Percentiles rank a stretch among this genome's conserved stretches.
Conservation (phyloP, 2,113 vertebrate genomes). For the Carassius carassius region DNA sequence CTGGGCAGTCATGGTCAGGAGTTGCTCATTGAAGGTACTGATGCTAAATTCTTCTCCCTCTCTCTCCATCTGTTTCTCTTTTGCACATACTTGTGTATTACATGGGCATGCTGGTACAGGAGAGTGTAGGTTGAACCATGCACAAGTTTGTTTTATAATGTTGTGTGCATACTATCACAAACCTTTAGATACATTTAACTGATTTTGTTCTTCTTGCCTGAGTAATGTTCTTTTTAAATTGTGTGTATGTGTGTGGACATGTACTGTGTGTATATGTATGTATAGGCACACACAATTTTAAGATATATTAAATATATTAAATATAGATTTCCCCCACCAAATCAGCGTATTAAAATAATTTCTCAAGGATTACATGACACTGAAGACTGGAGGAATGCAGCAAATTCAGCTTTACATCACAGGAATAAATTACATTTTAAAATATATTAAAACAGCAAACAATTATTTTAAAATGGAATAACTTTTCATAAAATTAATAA, state of each 20-base stretch:
- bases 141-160: background rate
- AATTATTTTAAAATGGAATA: background rate
- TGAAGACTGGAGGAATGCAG: background rate
- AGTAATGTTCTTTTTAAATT: no score
- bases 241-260: no score
- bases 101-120: background rate
- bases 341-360: background rate
- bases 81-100: conserved; percentile 29
- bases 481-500: background rate
- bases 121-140: background rate
- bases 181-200: background rate
- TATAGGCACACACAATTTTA: background rate
- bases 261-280: background rate
- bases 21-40: conserved; percentile 93
- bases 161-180: background rate
- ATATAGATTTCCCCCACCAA: no score
- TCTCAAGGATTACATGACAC: background rate
- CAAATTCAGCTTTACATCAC: background rate
- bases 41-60: background rate
- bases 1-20: conserved; percentile 98
- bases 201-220: no score
- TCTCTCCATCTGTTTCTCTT: conserved; percentile 26
- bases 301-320: background rate
- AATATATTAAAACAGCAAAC: background rate
- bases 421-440: background rate